These are phyloP conservation scores for Enteromius argenteus DNA, from an alignment of 2,797 vertebrate genomes.

Conservation along the genomic window DNA sequence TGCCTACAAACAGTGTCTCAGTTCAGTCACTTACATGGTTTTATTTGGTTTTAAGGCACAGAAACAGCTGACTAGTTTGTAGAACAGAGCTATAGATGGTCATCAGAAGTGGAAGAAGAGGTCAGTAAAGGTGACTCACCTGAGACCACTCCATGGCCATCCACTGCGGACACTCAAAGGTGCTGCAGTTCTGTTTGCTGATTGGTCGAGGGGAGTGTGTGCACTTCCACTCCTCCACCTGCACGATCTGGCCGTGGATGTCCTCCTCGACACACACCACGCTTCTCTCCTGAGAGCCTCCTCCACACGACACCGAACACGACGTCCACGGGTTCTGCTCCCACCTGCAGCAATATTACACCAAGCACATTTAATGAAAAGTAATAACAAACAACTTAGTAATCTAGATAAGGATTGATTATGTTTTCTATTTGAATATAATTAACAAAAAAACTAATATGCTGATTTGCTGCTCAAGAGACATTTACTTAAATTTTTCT, in stretches of 20 bases:
- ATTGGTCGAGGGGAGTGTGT: conserved; percentile 87
- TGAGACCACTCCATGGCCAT: conserved; percentile 95
- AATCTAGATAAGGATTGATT: no score
- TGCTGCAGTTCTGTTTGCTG: conserved; percentile 86
- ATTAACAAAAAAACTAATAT: not conserved
- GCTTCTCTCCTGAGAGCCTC: conserved; percentile 88
- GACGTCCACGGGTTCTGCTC: conserved; percentile 94
- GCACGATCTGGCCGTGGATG: conserved; percentile 83
- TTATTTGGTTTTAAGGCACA: not conserved
- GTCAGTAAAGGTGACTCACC: conserved; percentile 73
- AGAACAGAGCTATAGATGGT: not conserved
- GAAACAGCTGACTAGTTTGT: not conserved
- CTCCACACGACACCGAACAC: conserved; percentile 90
- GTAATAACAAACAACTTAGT: no score
- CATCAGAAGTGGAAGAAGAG: not conserved
- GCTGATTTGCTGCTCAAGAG: not conserved
- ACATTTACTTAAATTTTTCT: not conserved
- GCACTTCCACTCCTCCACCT: conserved; percentile 95
- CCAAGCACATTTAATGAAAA: no score
- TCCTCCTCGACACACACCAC: conserved; percentile 92
- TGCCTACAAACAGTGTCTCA: not conserved
- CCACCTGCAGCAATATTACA: conserved; percentile 79
- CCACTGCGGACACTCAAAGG: conserved; percentile 91
- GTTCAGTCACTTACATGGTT: not conserved
- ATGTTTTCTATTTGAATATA: no score